Evolutionary conservation across 2,113 vertebrate genomes (phyloP).

Genomic region (Lepus timidus): DNA sequence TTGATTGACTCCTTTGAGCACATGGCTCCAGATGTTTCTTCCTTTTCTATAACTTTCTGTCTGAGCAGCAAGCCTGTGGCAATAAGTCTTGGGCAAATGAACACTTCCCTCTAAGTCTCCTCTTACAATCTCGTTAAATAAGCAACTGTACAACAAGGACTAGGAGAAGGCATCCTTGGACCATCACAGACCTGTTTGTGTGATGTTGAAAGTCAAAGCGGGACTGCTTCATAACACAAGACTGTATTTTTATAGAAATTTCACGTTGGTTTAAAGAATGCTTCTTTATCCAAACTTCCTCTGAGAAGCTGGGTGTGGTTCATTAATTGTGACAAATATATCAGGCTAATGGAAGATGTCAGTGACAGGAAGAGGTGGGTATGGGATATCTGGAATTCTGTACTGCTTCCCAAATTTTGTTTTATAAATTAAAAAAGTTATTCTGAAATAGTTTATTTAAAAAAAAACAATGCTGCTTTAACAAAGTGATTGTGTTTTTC

Average conservation of each 20-base stretch:
- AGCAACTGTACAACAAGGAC: neutral
- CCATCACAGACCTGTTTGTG: neutral
- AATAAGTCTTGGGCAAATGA: neutral
- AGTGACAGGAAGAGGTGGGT: no score
- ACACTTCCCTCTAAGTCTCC: neutral
- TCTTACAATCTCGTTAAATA: neutral
- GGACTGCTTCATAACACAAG: neutral
- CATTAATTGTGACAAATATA: no score
- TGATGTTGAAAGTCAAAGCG: neutral
- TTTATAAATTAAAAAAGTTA: no score
- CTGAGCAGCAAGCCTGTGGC: neutral
- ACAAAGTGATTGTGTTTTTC: constrained; percentile 9
- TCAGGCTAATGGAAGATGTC: no score
- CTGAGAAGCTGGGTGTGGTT: no score
- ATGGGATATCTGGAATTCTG: no score
- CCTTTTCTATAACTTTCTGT: neutral
- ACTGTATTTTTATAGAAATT: constrained; percentile 39
- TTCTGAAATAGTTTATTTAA: no score
- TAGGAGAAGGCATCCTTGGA: neutral
- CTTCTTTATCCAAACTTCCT: neutral
- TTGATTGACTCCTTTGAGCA: neutral
- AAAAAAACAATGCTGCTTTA: no score
- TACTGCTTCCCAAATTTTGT: no score
- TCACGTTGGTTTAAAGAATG: neutral
- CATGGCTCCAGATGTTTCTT: neutral